phyloP scores from a whole-genome alignment of 2,888 invertebrate genomes.

The Seladonia tumulorum region DNA sequence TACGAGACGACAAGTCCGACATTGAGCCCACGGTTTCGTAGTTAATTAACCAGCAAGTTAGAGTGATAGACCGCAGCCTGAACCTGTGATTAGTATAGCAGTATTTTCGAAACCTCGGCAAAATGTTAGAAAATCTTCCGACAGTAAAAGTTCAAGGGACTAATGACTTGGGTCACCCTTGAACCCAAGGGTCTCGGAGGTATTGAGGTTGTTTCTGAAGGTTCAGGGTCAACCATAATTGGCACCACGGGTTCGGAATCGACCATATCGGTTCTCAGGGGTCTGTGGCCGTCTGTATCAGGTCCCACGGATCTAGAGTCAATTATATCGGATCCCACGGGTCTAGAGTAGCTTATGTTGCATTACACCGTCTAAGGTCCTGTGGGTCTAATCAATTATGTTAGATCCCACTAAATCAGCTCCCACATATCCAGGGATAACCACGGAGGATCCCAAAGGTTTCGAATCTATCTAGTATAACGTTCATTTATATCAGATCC shows the following conservation, averaged over 20 bases:
- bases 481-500: not conserved
- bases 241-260: constrained; percentile 1
- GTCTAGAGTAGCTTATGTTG: not conserved
- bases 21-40: not conserved
- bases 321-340: constrained; percentile 14
- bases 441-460: not conserved
- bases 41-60: not conserved
- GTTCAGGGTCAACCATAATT: constrained; percentile 12
- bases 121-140: not conserved
- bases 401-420: not conserved
- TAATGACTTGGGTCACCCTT: not conserved
- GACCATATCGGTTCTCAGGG: constrained; percentile 3
- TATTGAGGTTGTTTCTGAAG: not conserved
- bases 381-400: not conserved
- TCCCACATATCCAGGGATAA: not conserved
- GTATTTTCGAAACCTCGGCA: not conserved
- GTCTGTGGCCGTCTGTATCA: not conserved
- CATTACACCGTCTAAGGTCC: not conserved
- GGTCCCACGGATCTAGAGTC: constrained; percentile 5
- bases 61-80: not conserved
- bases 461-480: not conserved
- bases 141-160: not conserved
- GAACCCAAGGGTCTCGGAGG: not conserved
- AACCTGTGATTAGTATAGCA: not conserved
- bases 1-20: not conserved